Base-by-base conservation (phyloP, 2,888 invertebrate genomes). In the Anorthoa munda region DNA sequence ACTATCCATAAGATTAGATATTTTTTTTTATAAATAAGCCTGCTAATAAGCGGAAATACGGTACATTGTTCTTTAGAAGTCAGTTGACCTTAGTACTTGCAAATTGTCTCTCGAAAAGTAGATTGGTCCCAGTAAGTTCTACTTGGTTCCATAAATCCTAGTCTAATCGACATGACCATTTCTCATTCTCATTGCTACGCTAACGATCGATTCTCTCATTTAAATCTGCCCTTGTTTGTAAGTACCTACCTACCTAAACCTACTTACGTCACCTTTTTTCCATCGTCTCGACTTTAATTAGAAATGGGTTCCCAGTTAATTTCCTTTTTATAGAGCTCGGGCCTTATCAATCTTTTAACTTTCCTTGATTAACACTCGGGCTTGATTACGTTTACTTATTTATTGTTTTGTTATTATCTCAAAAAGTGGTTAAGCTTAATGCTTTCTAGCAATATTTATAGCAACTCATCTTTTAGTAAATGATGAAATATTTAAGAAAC, bases 111-210 rank as follows among this genome's bases (percentile, higher is more conserved):
- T 39, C 39, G 39, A 39, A 39, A 39, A 9, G 39, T 39, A 39
- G 39, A 39, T 9, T 39, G 39, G 39, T 9, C 9, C 39, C 9
- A 39, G 39, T 72, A 64, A 69, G 72, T 75, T 66, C 58, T 66
- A 77, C 77, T 67, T 72, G 75, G 15, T 63, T 39, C 75, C 48
- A 85, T 85, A 86, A 84, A 85, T 85, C 53, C 58, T 51, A 66
- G 67, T 79, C 63, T 77, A 75, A 84, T 79, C 77, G 82, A 75
- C 58, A 48, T 48, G 65, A 82, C 74, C 77, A 76, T 82, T 86
- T 72, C 70, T 86, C 85, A 85, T 86, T 72, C 72, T 86, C 85
- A 85, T 77, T 73, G 73, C 66, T 66, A 67, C 72, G 56, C 71
- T 77, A 75, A 75, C 79, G 66, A 65, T 66, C 72, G 74, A 83